Evolutionary conservation across 2,888 invertebrate species (phyloP), one percentile per base, ranked within the genome.

Genomic region (Rhodophaea formosa): DNA sequence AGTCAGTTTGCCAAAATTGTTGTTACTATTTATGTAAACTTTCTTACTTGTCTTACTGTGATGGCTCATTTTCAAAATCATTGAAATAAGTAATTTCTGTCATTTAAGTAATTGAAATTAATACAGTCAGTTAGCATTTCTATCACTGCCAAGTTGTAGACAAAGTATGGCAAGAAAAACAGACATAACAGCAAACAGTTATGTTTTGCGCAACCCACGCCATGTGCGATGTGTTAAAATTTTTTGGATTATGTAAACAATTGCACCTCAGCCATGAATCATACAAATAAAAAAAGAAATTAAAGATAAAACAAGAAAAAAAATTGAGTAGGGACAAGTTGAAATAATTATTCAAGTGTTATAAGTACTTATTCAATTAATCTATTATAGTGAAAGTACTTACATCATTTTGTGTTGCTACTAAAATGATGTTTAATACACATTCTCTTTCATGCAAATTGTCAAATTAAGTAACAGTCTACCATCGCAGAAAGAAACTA

Each of bases 391-490:
- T 39, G 12, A 39, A 39, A 39, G 39, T 3, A 39, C 39, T 39
- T 6, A 39, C 3, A 35, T 2, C 10, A 39, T 12, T 1, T 12
- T n/a, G 39, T 12, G 39, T 39, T 39, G 12, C 39, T 12, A 39
- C 35, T 39, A 39, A 12, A 39, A 39, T 39, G 39, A 39, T 39
- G 39, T 39, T 39, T n/a, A 8, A 23, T 23, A 23, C 23, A 39
- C 39, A 39, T 39, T 39, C 8, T 2, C 6, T 39, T 39, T 39
- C 39, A 39, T 39, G 10, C n/a, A n/a, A 39, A 39, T 39, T n/a
- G n/a, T n/a, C 12, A 39, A 39, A 39, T 39, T 39, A 39, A 39
- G 39, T 39, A n/a, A 39, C 39, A 39, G 10, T 59, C 45, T 46
- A 3, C 14, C 8, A 53, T 7, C 45, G 1, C 8, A 5, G 7